A percentile compares a stretch with the other conserved stretches of the same genome.
Conservation (phyloP, 2,888 invertebrate species). For the Spodoptera picta region DNA sequence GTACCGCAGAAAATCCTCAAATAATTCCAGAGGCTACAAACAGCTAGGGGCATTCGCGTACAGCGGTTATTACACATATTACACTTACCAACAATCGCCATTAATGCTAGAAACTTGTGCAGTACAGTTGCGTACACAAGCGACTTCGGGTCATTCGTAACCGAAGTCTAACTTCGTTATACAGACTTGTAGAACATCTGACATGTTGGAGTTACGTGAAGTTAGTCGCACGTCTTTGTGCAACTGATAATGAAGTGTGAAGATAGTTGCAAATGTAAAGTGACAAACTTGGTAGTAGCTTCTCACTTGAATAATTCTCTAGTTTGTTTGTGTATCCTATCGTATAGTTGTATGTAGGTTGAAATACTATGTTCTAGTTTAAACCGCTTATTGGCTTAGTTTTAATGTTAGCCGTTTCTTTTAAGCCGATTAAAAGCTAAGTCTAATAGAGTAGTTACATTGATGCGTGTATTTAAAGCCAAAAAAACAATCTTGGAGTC, state of each 20-base stretch:
- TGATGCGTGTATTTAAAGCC: no score
- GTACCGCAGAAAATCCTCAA: conserved; percentile 45
- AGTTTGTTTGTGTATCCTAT: no score
- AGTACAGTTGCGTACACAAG: conserved; percentile 79
- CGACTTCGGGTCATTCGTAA: conserved; percentile 77
- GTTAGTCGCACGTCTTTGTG: conserved; percentile 37
- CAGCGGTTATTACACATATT: conserved; percentile 80
- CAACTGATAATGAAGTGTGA: conserved; percentile 32
- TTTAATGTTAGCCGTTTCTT: no score
- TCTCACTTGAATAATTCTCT: conserved; percentile 9
- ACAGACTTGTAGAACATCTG: conserved; percentile 32
- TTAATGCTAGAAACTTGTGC: conserved; percentile 77
- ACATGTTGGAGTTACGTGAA: conserved; percentile 37
- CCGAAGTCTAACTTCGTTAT: conserved; percentile 51
- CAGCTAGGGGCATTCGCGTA: conserved; percentile 37
- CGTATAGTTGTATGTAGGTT: no score
- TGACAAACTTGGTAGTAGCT: conserved; percentile 23
- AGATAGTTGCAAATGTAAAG: conserved; percentile 17
- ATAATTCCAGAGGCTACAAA: conserved; percentile 29
- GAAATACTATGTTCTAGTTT: no score
- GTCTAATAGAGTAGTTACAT: no score
- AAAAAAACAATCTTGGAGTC: no score
- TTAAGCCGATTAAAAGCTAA: no score
- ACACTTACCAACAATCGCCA: conserved; percentile 84
- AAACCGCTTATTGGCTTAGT: no score